Conservation (phyloP, 2,888 invertebrate species). For the Malachius bipustulatus region DNA sequence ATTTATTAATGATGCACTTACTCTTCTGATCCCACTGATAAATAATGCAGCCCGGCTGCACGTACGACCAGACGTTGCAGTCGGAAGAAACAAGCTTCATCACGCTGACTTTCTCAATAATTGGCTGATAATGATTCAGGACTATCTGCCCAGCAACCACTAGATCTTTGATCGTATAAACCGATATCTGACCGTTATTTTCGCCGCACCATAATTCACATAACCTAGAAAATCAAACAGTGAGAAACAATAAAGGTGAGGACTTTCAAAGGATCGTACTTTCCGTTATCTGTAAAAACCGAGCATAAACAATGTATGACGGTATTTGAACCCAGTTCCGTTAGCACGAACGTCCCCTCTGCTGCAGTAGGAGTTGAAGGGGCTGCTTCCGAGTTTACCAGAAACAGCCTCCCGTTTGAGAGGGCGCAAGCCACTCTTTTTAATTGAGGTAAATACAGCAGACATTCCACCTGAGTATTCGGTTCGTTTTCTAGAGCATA, state of each 20-base stretch:
- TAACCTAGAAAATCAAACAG: constrained; percentile 31
- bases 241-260: constrained; percentile 15
- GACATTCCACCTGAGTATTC: constrained; percentile 52
- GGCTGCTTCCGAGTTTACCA: constrained; percentile 51
- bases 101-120: constrained; percentile 51
- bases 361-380: constrained; percentile 49
- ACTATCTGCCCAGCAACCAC: constrained; percentile 64
- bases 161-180: constrained; percentile 60
- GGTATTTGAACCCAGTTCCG: constrained; percentile 60
- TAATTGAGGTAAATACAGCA: constrained; percentile 53
- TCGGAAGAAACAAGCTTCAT: constrained; percentile 55
- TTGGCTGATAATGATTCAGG: constrained; percentile 48
- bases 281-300: constrained; percentile 36
- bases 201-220: constrained; percentile 87
- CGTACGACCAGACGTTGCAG: constrained; percentile 63
- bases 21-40: constrained; percentile 73
- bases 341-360: constrained; percentile 66
- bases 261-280: constrained; percentile 24
- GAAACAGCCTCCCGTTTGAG: constrained; percentile 64
- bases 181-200: constrained; percentile 61
- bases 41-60: constrained; percentile 77
- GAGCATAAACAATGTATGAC: constrained; percentile 57
- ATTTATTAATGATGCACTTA: constrained; percentile 56
- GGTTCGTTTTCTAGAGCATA: constrained; percentile 58
- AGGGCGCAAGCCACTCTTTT: constrained; percentile 72